Conservation (phyloP, 53 echinoderm and acorn worm genomes). For the Henricia sp. region DNA sequence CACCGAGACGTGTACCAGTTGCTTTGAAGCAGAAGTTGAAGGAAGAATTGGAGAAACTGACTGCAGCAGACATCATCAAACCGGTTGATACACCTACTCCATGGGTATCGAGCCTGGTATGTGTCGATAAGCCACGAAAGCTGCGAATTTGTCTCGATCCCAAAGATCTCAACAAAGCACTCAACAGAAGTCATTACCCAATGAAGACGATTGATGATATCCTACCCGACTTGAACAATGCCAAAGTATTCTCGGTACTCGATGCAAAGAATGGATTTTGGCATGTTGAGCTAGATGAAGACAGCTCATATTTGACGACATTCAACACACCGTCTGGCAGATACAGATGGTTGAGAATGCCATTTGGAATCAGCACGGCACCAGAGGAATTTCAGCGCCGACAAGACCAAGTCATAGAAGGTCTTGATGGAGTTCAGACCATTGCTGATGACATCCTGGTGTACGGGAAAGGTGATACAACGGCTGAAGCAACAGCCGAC, state of each 20-base stretch:
- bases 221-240: no score
- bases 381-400: constrained; percentile 70
- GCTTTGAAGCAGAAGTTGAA: constrained; percentile 29
- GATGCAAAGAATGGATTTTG: constrained; percentile 68
- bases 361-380: constrained; percentile 64
- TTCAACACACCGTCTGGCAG: constrained; percentile 67
- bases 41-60: constrained; percentile 7
- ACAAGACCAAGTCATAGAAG: constrained; percentile 52
- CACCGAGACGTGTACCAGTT: constrained; percentile 23
- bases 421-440: constrained; percentile 43
- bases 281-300: constrained; percentile 51
- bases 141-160: no score
- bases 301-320: constrained; percentile 51
- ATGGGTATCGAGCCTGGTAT: no score
- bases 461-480: constrained; percentile 33
- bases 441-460: constrained; percentile 61
- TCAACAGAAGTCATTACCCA: no score
- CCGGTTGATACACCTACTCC: no score
- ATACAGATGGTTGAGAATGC: constrained; percentile 62
- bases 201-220: no score
- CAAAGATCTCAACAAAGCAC: no score
- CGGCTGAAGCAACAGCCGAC: no score
- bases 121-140: no score
- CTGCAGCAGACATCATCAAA: no score
- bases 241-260: constrained; percentile 50